Evolutionary conservation across 1,140 invertebrate species (phyloP), one percentile per base, ranked within the genome.

Genomic region (Drosophila pandora): DNA sequence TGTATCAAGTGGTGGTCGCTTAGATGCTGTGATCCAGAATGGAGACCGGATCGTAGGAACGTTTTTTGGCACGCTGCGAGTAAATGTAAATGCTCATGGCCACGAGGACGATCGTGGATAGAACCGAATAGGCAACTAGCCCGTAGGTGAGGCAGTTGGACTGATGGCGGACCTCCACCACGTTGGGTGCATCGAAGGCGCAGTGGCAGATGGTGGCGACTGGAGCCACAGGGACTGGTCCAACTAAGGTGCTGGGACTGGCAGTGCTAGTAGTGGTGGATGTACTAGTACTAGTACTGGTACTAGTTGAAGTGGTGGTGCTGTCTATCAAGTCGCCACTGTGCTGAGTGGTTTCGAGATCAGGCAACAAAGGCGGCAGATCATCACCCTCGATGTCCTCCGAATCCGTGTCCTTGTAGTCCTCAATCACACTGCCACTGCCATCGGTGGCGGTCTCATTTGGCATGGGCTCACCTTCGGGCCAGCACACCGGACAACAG

Each of bases 401-500:
- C 0, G 25, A 25, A n/a, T 60, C 48, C 7, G 72, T 59, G 9
- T 68, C 53, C 30, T 79, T 69, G 17, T 76, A 79, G 34, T 78
- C 70, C 8, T 23, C 22, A 10, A 21, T 21, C 28, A 30, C 58
- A 23, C 76, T 56, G 25, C 54, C 58, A 23, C 76, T 56, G 25
- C 54, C 62, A 48, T n/a, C 75, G 59, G 50, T 62, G 41, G 17
- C 39, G 21, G 3, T 43, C 17, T 73, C 82, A 45, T 76, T 55
- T 7, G 90, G 90, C 85, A 91, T 79, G 2, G 90, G 72, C 1
- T 56, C 64, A 12, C 77, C 78, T 5, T 79, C 64, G 13, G 90
- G 90, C 90, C 90, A 91, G 62, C 90, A 91, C 23, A 90, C 74
- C 2, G 90, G 90, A 57, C 90, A 91, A 59, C 90, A 91, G 32